Base-by-base conservation (phyloP, 2,113 vertebrate species). In the Coracopsis vasa region DNA sequence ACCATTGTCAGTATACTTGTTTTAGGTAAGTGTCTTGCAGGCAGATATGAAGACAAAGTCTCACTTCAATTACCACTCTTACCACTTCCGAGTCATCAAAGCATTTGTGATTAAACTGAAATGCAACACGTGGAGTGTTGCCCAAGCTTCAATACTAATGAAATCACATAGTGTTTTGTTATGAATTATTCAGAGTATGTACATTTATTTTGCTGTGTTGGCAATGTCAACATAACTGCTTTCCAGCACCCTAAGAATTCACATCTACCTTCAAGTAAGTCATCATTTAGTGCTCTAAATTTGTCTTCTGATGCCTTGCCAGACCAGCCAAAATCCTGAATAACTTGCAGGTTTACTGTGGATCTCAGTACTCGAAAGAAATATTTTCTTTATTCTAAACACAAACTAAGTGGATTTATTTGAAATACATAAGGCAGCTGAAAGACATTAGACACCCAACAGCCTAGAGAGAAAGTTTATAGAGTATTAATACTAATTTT, bases 111-210 rank as follows among this genome's bases (percentile, higher is more conserved):
- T 23, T 56, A 39, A 66, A 70, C 17, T 44, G 27, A 75, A 85
- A 47, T 2, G 5, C 8, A 3, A 16, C 4, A 10, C 2, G 29
- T 2, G 25, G 7, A 72, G 60, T 1, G 0, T 1, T 80, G 48
- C 64, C 53, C 58, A 61, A 9, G 20, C 35, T 35, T 28, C 92
- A 65, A 6, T 35, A 6, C n/a, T n/a, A 54, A 82, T 25, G 21
- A 88, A 82, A 75, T 42, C 56, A 82, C 7, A 21, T 42, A 41
- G 13, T 15, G 31, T 25, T 64, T 64, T 67, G 33, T 53, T 39
- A 41, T 18, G 4, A 86, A 67, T 62, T 75, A 64, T 58, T 71
- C 24, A 4, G 2, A 53, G 27, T n/a, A 37, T 5, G 3, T 31
- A 23, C 11, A n/a, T 33, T 53, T 65, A 58, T 80, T 88, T 84